Conservation (phyloP, 2,113 vertebrate genomes). For the Pedionomus torquatus region DNA sequence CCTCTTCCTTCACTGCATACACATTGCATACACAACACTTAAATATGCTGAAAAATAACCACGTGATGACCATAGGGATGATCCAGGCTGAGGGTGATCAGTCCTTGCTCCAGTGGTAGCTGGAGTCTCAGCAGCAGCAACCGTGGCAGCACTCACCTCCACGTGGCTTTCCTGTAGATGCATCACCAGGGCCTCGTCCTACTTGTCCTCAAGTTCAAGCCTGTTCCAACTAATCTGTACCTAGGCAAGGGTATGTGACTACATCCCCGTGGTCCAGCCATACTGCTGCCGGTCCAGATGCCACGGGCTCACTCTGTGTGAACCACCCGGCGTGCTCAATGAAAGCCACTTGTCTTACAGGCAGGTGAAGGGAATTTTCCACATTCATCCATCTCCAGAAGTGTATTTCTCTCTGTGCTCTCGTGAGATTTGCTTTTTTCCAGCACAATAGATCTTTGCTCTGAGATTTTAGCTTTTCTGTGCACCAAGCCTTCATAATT, state of each 20-base stretch:
- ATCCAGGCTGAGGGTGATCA: not conserved
- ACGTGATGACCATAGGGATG: not conserved
- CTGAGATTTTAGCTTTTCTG: not conserved
- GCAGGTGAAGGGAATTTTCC: not conserved
- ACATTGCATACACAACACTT: not conserved
- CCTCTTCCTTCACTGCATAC: not conserved
- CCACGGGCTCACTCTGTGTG: too few species aligned
- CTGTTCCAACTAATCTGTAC: not conserved
- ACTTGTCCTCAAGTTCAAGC: not conserved
- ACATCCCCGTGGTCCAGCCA: not conserved
- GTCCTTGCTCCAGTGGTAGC: not conserved
- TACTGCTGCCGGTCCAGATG: not conserved
- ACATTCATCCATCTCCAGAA: not conserved
- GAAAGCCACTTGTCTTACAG: not conserved
- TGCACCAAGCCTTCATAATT: not conserved
- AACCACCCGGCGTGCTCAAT: not conserved
- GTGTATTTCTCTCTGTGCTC: not conserved
- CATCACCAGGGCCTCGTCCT: not conserved
- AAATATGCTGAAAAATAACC: not conserved
- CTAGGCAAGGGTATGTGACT: not conserved
- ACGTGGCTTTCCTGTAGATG: not conserved
- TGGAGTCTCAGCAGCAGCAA: not conserved
- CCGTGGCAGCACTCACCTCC: too few species aligned
- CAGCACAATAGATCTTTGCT: not conserved
- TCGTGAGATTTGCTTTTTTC: not conserved